Evolutionary conservation across 1,140 invertebrate species (phyloP).

Genomic region (Mizuhopecten yessoensis): DNA sequence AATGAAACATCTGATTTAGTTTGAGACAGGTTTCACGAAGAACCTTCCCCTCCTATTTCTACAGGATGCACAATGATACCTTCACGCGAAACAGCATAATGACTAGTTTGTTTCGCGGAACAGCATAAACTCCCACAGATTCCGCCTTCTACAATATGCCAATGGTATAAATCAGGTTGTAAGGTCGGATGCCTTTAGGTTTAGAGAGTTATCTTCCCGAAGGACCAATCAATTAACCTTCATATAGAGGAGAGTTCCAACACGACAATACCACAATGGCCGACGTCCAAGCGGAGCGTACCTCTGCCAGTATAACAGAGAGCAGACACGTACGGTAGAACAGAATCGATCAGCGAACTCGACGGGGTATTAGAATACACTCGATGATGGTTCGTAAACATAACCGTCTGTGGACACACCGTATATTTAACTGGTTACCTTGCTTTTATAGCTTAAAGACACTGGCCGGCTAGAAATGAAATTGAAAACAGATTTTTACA

Average conservation of each 20-base stretch:
- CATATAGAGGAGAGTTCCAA: slow-evolving; percentile 4
- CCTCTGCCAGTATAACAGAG: slow-evolving; percentile 4
- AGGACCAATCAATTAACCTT: slow-evolving; percentile 17
- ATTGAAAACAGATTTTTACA: background rate
- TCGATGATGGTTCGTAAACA: background rate
- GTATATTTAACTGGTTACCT: too few species aligned
- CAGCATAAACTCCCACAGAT: too few species aligned
- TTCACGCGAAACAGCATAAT: too few species aligned
- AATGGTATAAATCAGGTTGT: background rate
- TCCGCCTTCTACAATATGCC: background rate
- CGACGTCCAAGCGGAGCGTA: background rate
- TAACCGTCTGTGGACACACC: background rate
- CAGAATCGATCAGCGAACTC: background rate
- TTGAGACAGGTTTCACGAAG: background rate
- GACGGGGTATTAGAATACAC: background rate
- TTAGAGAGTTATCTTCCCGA: background rate
- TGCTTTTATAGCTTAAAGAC: too few species aligned
- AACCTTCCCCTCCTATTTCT: background rate
- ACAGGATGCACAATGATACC: background rate
- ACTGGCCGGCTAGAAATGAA: background rate
- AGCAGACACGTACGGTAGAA: background rate
- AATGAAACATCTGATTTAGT: too few species aligned
- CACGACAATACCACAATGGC: slow-evolving; percentile 1
- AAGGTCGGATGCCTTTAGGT: background rate
- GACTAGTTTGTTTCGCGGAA: too few species aligned